A percentile compares a stretch with the other conserved stretches of the same genome.
These are phyloP conservation scores for Oreochromis tanganicae DNA, from an alignment of 2,113 vertebrate genomes.

Conservation along the genomic window DNA sequence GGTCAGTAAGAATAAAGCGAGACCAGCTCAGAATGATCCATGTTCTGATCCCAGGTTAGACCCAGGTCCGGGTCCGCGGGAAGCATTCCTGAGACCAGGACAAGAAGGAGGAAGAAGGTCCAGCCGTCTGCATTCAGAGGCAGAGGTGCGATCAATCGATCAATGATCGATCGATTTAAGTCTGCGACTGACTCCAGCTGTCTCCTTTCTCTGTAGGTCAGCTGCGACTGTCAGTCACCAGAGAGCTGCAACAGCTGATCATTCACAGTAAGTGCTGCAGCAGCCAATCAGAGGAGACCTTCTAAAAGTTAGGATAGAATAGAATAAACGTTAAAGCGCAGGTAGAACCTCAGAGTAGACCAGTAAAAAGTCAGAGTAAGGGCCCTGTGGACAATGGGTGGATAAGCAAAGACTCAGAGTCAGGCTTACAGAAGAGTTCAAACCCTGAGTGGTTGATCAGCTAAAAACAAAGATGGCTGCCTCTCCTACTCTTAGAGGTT, in stretches of 20 bases:
- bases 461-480: background rate
- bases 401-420: background rate
- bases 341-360: background rate
- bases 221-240: constrained; percentile 10
- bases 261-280: constrained; percentile 17
- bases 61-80: background rate
- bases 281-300: background rate
- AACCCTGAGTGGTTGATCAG: background rate
- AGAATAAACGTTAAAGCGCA: background rate
- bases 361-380: background rate
- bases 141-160: background rate
- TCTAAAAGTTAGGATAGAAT: background rate
- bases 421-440: background rate
- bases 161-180: background rate
- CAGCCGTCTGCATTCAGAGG: background rate
- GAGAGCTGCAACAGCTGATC: background rate
- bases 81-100: background rate
- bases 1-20: background rate
- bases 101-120: constrained; percentile 16
- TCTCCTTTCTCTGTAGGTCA: background rate
- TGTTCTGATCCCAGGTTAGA: background rate
- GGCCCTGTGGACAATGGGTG: background rate
- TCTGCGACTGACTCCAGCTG: background rate
- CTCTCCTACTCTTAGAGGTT: background rate
- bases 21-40: background rate